Evolutionary conservation across 2,888 invertebrate genomes (phyloP).

Genomic region (Epinotia nisella): DNA sequence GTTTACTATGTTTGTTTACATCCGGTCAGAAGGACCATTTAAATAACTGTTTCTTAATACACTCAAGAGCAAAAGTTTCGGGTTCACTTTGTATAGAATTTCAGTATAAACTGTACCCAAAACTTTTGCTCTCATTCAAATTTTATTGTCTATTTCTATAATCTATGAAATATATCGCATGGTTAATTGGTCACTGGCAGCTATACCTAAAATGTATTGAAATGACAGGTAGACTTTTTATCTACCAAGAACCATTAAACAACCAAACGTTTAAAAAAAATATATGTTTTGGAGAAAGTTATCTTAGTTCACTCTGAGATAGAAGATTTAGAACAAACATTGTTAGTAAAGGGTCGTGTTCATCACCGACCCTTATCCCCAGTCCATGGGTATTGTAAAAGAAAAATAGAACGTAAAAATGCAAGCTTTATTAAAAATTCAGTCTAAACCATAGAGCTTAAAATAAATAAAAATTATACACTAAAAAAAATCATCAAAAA

Average conservation of each 20-base stretch:
- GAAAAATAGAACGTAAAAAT: conserved; percentile 73
- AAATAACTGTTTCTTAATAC: too few relatives aligned
- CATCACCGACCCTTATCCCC: conserved; percentile 66
- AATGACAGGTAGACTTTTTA: not conserved
- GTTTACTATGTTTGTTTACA: not conserved
- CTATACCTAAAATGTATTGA: too few relatives aligned
- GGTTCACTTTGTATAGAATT: too few relatives aligned
- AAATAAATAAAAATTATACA: conserved; percentile 64
- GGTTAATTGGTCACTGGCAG: too few relatives aligned
- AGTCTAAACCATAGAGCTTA: conserved; percentile 76
- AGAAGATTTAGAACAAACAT: conserved; percentile 44
- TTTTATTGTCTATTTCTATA: not conserved
- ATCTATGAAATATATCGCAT: too few relatives aligned
- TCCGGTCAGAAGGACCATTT: conserved; percentile 19
- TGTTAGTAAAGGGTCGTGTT: conserved; percentile 73
- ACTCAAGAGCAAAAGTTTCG: too few relatives aligned
- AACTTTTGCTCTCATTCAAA: too few relatives aligned
- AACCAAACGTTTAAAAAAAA: not conserved
- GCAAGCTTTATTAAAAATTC: conserved; percentile 84
- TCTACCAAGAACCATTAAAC: not conserved
- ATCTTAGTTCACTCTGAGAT: conserved; percentile 30
- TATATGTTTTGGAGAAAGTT: conserved; percentile 15
- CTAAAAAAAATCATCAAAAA: conserved; percentile 70
- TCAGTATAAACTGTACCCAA: too few relatives aligned
- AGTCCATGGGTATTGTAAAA: conserved; percentile 58